Base-by-base conservation (phyloP, 2,797 vertebrate species). In the Ataeniobius toweri region DNA sequence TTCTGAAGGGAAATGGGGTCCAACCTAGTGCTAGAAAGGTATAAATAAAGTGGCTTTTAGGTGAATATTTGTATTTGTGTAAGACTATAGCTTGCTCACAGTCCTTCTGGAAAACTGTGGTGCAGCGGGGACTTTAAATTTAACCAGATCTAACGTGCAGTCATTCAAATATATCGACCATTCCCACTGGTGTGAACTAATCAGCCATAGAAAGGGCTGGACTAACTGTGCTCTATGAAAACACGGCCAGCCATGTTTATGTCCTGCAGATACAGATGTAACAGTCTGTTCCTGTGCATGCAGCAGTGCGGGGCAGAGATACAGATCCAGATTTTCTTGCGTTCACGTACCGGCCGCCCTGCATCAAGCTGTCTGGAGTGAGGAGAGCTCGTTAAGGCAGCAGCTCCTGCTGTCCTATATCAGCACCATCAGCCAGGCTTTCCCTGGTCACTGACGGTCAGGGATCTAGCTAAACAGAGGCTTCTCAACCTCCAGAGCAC, bases 351-450 rank as follows among this genome's bases (percentile, higher is more conserved):
- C 55, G 78, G 76, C 76, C 13, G 73, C 78, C 41, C 77, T 67
- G 83, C 63, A 75, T 75, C 88, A 91, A 88, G 85, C 90, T 90
- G 86, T 80, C 81, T 79, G 70, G 81, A 80, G 84, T 75, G 77
- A 75, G 77, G 58, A 53, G 81, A 83, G 88, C 84, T 92, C 78
- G 86, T 90, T 83, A 82, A 56, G 79, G 83, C 86, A 86, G 83
- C 77, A 56, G 80, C 87, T 77, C 83, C 80, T 83, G 83, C 73
- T 85, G 90, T 84, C 83, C 76, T 73, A 74, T 44, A 81, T 81
- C 87, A 87, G 44, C 82, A 12, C 1, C 18, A 55, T 16, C 85
- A 84, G 74, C 80, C 85, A 76, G 78, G 73, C 24, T 73, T 72
- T 81, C 81, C 76, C 31, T 74, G 75, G 74, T 76, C 73, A 36